Evolutionary conservation across 2,797 vertebrate genomes (phyloP), one percentile per base, ranked within the genome.

Genomic region (Chaenodraco wilsoni): DNA sequence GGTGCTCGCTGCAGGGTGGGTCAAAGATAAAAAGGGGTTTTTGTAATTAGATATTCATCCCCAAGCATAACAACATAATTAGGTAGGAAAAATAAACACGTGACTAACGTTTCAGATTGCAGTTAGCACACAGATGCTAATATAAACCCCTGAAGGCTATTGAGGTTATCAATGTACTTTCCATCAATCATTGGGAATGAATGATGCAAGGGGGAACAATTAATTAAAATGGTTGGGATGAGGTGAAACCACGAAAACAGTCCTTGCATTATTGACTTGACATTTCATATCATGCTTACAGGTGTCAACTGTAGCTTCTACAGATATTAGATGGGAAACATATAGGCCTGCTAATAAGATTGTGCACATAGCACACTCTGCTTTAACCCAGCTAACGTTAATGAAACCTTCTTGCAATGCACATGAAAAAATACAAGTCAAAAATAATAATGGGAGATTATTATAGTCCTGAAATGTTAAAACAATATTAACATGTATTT

Each of bases 1-100:
- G 91, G 91, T 99, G 98, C 90, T 99, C 98, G n/a, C 98, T 99
- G 86, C 12, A 62, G 57, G 82, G 21, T 41, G 75, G 87, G 37
- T 16, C 16, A 72, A 72, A 68, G 62, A 79, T 11, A 58, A 27
- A 19, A 56, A 40, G 17, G 59, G 11, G 37, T 31, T 79, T 37
- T 37, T 65, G 50, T 45, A 48, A 54, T 27, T 48, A 50, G 21
- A 72, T 9, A 48, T 23, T 40, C 54, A 33, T 57, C 48, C 15
- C 5, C 3, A 31, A 52, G 50, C 8, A 31, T n/a, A 81, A 54
- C 17, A 19, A 66, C 41, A 60, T 52, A 10, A 56, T 41, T 23
- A 52, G 43, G 19, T 41, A 0, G 27, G 23, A 21, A 44, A 44
- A 44, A 44, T 13, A 43, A 16, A 58, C 37, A 56, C 33, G 37